Evolutionary conservation across 2,888 invertebrate species (phyloP), one percentile per base, ranked within the genome.

Genomic region (Trichopria drosophilae): DNA sequence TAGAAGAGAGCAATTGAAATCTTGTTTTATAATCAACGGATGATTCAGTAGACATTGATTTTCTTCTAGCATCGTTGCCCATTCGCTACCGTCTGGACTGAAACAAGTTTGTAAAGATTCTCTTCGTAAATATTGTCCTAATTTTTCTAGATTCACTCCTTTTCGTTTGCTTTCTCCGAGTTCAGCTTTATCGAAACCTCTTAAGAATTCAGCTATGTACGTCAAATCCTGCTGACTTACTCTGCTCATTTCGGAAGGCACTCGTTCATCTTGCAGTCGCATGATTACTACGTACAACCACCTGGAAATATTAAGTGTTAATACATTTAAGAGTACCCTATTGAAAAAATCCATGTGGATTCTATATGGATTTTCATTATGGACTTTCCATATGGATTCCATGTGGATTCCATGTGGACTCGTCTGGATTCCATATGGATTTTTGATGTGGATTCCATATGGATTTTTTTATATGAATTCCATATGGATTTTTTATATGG

Each of bases 241-340:
- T 76, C 89, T 87, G 6, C 86, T 85, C 60, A 90, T 85, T 71
- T 93, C 93, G 24, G 87, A 82, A 7, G 93, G 87, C 16, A 90
- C 84, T 62, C 87, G 85, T 69, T 93, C 93, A 64, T 92, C 92
- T 55, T 89, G 83, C 46, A 94, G 76, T 45, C 91, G 81, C 13
- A 92, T 80, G 53, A 95, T 93, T 0, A 88, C 90, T 6, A 88
- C 87, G 75, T 92, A 92, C 2, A 96, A 79, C 96, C 96, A 96
- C 28, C 92, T 84, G 62, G 79, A 82, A 56, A 24, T n/a, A n/a
- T n/a, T n/a, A n/a, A 12, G 9, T 7, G 20, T 26, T 43, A 15
- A 28, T 15, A 13, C n/a, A 40, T 12, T 22, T 35, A 15, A 22
- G 31, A 19, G 31, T 12, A 19, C 15, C 15, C 6, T 19, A 23